A percentile compares a stretch with the other conserved stretches of the same genome.
Evolutionary conservation across 2,888 invertebrate genomes (phyloP).

Genomic region (Erannis defoliaria): DNA sequence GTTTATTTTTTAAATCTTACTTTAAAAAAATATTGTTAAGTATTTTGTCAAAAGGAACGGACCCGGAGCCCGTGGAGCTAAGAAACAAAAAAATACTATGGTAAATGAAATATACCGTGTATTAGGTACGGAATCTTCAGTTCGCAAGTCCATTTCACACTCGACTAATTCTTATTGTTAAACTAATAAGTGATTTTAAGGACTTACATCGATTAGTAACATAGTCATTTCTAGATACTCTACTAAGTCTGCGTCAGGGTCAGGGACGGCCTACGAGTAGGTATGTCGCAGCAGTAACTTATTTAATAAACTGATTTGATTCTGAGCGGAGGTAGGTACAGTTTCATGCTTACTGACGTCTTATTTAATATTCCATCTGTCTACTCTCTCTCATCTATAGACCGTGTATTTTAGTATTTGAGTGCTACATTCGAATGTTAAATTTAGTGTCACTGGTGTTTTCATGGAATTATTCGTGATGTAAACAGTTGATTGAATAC

Average conservation of each 20-base stretch:
- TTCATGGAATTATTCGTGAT: constrained; percentile 15
- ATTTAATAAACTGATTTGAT: constrained; percentile 80
- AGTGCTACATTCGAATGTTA: constrained; percentile 25
- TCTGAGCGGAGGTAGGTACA: constrained; percentile 64
- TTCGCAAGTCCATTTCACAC: too few relatives aligned
- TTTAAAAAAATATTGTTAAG: too few relatives aligned
- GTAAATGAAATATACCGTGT: too few relatives aligned
- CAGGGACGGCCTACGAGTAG: constrained; percentile 52
- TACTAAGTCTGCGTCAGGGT: constrained; percentile 42
- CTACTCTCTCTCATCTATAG: constrained; percentile 55
- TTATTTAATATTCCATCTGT: constrained; percentile 77
- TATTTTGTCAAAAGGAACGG: too few relatives aligned
- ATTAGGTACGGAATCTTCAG: too few relatives aligned
- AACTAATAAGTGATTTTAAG: too few relatives aligned
- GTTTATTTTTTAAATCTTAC: too few relatives aligned
- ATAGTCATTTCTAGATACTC: constrained; percentile 25
- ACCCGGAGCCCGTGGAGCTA: too few relatives aligned
- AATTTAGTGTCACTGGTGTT: constrained; percentile 27
- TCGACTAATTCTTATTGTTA: too few relatives aligned
- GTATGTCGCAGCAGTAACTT: constrained; percentile 72
- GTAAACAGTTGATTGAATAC: constrained; percentile 24
- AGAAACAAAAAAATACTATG: too few relatives aligned
- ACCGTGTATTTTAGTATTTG: constrained; percentile 47
- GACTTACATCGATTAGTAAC: too few relatives aligned
- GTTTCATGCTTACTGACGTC: constrained; percentile 74